These are phyloP conservation scores for Muntiacus reevesi DNA, from an alignment of 2,113 vertebrate genomes.

Conservation along the genomic window DNA sequence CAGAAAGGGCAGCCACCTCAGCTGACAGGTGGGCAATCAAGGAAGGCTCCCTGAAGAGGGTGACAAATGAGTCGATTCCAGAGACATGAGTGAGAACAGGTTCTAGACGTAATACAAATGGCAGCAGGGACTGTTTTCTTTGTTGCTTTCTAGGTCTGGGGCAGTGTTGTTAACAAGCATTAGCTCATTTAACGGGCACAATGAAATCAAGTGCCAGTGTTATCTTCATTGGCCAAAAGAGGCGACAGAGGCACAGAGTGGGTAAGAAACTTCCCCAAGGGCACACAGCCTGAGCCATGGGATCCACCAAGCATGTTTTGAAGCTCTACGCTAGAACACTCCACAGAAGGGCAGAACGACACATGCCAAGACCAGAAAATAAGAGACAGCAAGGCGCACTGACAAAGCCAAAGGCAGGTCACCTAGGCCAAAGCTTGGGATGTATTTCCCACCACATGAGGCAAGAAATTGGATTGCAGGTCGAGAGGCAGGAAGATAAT, in stretches of 20 bases:
- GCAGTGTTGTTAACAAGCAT: neutral
- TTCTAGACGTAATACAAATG: neutral
- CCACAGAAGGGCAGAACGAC: neutral
- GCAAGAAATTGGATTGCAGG: rapidly evolving
- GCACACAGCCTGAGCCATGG: neutral
- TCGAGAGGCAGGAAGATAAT: neutral
- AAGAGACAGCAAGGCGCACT: neutral
- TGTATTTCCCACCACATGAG: rapidly evolving
- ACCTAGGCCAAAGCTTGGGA: neutral
- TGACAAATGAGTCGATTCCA: neutral
- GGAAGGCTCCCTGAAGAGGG: slow-evolving; percentile 11
- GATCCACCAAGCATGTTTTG: rapidly evolving
- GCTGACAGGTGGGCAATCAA: neutral
- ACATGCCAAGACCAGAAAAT: neutral
- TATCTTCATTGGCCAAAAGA: neutral
- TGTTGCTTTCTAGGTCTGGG: neutral
- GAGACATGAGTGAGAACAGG: neutral
- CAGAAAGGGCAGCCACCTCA: neutral
- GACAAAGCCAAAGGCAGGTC: neutral
- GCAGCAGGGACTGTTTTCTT: neutral
- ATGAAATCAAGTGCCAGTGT: neutral
- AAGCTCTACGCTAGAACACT: neutral
- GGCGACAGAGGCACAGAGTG: neutral
- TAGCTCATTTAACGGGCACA: neutral
- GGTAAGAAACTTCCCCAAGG: neutral